A percentile compares a stretch with the other conserved stretches of the same genome.
Conservation (phyloP, 2,888 invertebrate genomes). For the Cryptosula pallasiana region DNA sequence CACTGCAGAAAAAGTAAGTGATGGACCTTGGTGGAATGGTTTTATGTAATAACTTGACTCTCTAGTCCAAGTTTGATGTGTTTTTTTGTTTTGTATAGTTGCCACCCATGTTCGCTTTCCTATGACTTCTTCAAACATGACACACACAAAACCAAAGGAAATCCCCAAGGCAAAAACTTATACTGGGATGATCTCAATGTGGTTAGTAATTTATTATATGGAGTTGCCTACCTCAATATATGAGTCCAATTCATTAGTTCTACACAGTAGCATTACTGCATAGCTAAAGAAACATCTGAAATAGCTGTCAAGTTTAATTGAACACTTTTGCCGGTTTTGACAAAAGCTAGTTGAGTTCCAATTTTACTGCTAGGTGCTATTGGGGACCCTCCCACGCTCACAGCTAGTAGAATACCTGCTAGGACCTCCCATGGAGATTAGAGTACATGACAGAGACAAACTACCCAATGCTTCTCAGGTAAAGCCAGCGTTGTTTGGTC, state of each 20-base stretch:
- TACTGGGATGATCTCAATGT: constrained; percentile 52
- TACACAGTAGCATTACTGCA: no score
- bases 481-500: constrained; percentile 44
- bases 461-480: background rate
- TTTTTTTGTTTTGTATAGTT: constrained; percentile 34
- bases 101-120: constrained; percentile 45
- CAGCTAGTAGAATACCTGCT: constrained; percentile 45
- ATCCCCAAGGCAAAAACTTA: constrained; percentile 39
- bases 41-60: no score
- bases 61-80: background rate
- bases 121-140: constrained; percentile 47
- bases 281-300: no score
- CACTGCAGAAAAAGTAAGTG: constrained; percentile 41
- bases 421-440: constrained; percentile 47
- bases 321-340: no score
- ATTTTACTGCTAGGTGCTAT: constrained; percentile 17
- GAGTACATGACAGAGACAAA: constrained; percentile 50
- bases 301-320: no score
- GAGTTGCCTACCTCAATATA: no score
- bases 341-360: no score
- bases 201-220: no score
- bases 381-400: constrained; percentile 42
- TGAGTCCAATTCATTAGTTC: no score
- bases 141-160: constrained; percentile 38
- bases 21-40: no score